These are phyloP conservation scores for Botia kubotai DNA, from an alignment of 2,797 vertebrate genomes.

Conservation along the genomic window DNA sequence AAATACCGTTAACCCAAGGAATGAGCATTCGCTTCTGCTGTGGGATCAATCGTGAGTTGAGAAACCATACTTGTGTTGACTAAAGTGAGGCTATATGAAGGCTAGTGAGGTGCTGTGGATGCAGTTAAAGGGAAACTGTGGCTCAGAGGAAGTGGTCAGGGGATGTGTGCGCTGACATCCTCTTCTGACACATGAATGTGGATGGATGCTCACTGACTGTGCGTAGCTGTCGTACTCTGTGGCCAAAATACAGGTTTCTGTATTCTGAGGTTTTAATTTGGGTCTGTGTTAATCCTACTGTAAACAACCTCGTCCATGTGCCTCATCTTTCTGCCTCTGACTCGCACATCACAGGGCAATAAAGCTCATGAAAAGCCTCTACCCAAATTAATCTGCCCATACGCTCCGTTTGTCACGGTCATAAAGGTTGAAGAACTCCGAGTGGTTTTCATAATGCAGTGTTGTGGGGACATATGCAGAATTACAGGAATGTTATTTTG, in stretches of 20 bases:
- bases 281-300: conserved; percentile 76
- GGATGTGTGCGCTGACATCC: neutral
- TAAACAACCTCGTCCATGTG: conserved; percentile 12
- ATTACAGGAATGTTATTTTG: neutral
- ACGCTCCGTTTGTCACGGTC: conserved; percentile 47
- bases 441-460: neutral
- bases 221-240: conserved; percentile 29
- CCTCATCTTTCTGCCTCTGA: conserved; percentile 1
- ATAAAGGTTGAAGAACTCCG: conserved; percentile 72
- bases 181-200: neutral
- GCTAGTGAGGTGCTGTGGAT: too few relatives aligned
- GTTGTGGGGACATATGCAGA: neutral
- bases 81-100: neutral
- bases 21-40: neutral
- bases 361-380: conserved; percentile 73
- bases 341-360: conserved; percentile 66
- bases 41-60: neutral
- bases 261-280: conserved; percentile 82
- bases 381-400: conserved; percentile 73
- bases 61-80: neutral
- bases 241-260: conserved; percentile 81
- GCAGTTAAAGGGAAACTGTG: neutral
- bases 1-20: neutral
- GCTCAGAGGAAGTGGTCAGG: conserved; percentile 3
- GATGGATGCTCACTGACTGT: neutral